Evolutionary conservation across 2,888 invertebrate genomes (phyloP), one percentile per base, ranked within the genome.

Genomic region (Thumatha senex): DNA sequence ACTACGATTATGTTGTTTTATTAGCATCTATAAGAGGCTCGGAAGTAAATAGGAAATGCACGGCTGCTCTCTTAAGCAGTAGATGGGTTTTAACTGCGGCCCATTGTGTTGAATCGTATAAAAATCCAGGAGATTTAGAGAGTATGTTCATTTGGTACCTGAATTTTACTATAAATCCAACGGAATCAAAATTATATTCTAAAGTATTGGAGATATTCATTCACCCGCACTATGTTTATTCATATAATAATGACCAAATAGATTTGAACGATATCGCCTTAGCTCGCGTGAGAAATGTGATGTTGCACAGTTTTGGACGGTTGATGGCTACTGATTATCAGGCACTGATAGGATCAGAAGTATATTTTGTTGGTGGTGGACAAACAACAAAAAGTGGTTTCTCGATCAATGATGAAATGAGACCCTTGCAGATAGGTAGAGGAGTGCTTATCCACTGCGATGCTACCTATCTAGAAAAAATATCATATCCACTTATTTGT

Each of bases 81-180:
- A 42, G 14, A 36, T 48, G 41, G 41, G 41, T 15, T 4, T 13
- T 48, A 15, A 34, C 48, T 7, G 48, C 48, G 0, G 48, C 48
- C 8, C 48, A 48, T 4, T 48, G 41, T 29, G 36, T 36, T 10
- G 41, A 35, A 10, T 2, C 7, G 9, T 36, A 34, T 36, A n/a
- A 14, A 45, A 11, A 13, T 7, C 35, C 36, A 7, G n/a, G 7
- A 12, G 29, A 36, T 7, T 30, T 38, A 7, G 13, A 29, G 1
- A 7, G 1, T 12, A 36, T 36, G 36, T 18, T 31, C 29, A 43
- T 48, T 43, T 43, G 36, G 42, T 48, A 48, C 18, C 12, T 18
- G 5, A 48, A 48, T 38, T 38, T 43, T 13, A 48, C 42, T 7
- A 9, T n/a, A 29, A 15, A 35, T 5, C 36, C 48, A 1, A 0